phyloP scores from a whole-genome alignment of 2,888 invertebrate genomes.

The Machimus rusticus region DNA sequence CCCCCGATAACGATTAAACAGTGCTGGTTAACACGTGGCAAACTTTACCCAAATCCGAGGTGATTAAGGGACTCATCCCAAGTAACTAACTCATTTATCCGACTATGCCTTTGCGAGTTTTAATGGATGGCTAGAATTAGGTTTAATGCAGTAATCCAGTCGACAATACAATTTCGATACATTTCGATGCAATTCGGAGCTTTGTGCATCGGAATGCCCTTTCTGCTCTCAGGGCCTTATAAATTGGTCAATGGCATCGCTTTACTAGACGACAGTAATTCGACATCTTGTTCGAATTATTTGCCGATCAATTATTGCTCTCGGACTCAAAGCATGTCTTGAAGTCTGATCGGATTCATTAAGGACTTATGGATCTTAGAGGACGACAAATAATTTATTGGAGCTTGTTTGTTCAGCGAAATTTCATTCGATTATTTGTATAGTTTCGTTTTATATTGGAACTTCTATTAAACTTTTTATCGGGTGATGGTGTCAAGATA shows the following conservation, averaged over 20 bases:
- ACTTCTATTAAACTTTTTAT: neutral
- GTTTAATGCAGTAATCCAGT: neutral
- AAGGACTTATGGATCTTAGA: neutral
- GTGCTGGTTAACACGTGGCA: neutral
- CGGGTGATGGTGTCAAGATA: neutral
- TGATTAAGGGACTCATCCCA: neutral
- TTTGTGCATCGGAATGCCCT: neutral
- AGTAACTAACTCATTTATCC: neutral
- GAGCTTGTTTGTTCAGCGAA: neutral
- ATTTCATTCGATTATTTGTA: neutral
- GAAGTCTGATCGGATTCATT: neutral
- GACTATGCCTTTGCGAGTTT: neutral
- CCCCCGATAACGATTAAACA: slow-evolving; percentile 14
- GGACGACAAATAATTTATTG: neutral
- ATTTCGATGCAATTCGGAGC: neutral
- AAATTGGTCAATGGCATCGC: neutral
- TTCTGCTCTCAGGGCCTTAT: neutral
- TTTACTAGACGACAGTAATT: neutral
- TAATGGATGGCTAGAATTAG: neutral
- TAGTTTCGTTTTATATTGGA: neutral
- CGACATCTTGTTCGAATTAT: neutral
- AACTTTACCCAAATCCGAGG: neutral
- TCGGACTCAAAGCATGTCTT: neutral
- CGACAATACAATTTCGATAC: neutral
- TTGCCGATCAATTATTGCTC: neutral